Conservation (phyloP, 2,113 vertebrate genomes). For the Acrocephalus kingi region DNA sequence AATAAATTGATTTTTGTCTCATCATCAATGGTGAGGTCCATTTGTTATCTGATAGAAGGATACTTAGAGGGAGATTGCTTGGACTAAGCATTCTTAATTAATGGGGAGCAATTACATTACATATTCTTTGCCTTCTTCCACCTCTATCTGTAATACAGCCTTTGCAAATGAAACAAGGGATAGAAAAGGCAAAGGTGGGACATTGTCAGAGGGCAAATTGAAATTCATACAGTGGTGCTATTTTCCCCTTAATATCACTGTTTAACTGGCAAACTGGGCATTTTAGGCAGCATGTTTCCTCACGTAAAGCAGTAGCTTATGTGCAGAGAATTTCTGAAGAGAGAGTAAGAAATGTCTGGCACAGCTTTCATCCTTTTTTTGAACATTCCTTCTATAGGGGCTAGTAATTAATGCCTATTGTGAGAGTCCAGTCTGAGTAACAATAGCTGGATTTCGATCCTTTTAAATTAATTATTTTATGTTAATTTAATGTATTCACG, state of each 20-base stretch:
- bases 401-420: not conserved
- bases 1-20: slow-evolving; percentile 39
- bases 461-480: not conserved
- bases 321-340: not conserved
- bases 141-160: not conserved
- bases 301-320: not conserved
- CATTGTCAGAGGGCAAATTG: not conserved
- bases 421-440: not conserved
- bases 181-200: not conserved
- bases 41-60: not conserved
- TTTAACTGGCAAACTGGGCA: not conserved
- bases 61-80: not conserved
- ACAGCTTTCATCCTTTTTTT: not conserved
- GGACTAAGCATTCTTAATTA: not conserved
- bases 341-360: not conserved
- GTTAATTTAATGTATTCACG: not conserved
- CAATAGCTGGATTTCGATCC: not conserved
- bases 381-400: not conserved
- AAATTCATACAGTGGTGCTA: not conserved
- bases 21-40: not conserved
- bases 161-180: not conserved
- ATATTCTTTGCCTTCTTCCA: not conserved
- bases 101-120: not conserved
- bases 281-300: not conserved
- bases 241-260: not conserved